Evolutionary conservation across 2,113 vertebrate genomes (phyloP), one percentile per base, ranked within the genome.

Genomic region (Bucco capensis): DNA sequence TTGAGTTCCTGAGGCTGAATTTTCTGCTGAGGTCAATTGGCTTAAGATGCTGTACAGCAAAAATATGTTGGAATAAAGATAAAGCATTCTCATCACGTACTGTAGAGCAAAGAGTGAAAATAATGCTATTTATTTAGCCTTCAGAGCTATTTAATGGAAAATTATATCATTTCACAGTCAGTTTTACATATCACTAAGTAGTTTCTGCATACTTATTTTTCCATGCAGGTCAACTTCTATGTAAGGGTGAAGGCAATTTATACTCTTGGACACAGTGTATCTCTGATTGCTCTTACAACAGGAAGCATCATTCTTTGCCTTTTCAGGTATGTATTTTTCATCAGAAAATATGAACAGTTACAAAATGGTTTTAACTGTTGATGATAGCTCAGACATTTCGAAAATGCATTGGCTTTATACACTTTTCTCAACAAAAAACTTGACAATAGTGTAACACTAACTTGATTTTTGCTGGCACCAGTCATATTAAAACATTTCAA

Each of bases 221-320:
- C 62, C 94, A 74, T 72, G 13, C 92, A 99, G 98, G 92, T 97
- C 73, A 88, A 97, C 6, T 99, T 99, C 95, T 99, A 98, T n/a
- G 49, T 97, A 77, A 96, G 98, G 42, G 98, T 99, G 93, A 98
- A 98, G 96, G 97, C 98, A 46, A 77, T 99, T 81, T 99, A 99
- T 90, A 99, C 98, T 2, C 95, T 99, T 78, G 98, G 99, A 89
- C 98, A 99, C 97, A 98, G 98, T 1, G 94, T 98, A 64, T 99
- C 99, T 33, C 90, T 99, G 86, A 97, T 99, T 89, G 98, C 98
- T 67, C 98, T 99, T 28, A 98, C 97, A 56, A 98, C 98, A 5
- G 98, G 98, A 75, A 98, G 98, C 56, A 96, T 98, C 81, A 98
- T 99, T 91, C 98, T 99, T 87, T 99, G 98, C 78, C 92, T 98